Conservation (phyloP, 2,888 invertebrate species). For the Sesia apiformis region DNA sequence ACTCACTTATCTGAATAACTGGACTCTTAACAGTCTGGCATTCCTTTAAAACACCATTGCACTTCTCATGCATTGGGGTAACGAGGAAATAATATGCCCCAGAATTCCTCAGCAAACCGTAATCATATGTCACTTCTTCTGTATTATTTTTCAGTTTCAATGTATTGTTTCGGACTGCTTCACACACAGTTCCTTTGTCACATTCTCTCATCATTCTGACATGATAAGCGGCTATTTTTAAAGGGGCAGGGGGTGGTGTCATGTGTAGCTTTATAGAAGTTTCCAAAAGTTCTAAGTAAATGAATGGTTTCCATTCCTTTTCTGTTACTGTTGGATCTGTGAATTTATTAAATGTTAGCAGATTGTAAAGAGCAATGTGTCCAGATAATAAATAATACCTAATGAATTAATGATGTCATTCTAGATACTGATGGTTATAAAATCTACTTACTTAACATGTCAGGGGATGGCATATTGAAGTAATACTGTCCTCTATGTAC, state of each 20-base stretch:
- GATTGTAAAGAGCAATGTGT: no score
- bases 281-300: slow-evolving; percentile 54
- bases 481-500: slow-evolving; percentile 54
- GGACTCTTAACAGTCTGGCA: slow-evolving; percentile 51
- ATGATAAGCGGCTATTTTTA: slow-evolving; percentile 38
- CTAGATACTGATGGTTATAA: background rate
- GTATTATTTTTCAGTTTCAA: slow-evolving; percentile 27
- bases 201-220: slow-evolving; percentile 38
- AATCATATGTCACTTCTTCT: slow-evolving; percentile 46
- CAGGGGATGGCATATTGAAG: slow-evolving; percentile 55
- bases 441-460: slow-evolving; percentile 55
- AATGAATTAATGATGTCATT: no score
- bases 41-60: slow-evolving; percentile 16
- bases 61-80: slow-evolving; percentile 39
- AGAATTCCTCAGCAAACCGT: slow-evolving; percentile 36
- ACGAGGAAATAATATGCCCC: slow-evolving; percentile 52
- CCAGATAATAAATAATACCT: no score
- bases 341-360: slow-evolving; percentile 6
- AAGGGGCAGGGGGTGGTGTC: slow-evolving; percentile 41
- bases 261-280: slow-evolving; percentile 46
- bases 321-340: slow-evolving; percentile 42
- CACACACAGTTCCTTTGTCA: slow-evolving; percentile 21
- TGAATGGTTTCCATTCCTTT: slow-evolving; percentile 56
- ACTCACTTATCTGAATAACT: slow-evolving; percentile 53
- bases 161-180: slow-evolving; percentile 18